A percentile compares a stretch with the other conserved stretches of the same genome.
These are phyloP conservation scores for Wiebesia pumilae DNA, from an alignment of 1,140 invertebrate genomes.

Conservation along the genomic window DNA sequence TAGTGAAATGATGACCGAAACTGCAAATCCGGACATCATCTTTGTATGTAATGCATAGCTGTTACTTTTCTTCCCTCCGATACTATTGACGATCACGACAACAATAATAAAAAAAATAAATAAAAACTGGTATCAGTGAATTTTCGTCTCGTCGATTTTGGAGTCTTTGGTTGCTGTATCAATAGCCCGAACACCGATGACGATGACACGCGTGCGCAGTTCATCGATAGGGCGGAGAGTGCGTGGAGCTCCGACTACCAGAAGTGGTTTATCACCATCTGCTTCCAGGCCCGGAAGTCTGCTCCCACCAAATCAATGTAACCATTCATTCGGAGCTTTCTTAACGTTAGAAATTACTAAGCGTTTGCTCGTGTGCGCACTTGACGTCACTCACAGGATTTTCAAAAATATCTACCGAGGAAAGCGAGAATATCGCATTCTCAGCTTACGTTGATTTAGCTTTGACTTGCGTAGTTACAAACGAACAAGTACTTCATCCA, in stretches of 20 bases:
- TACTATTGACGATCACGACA: background rate
- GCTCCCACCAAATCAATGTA: constrained; percentile 26
- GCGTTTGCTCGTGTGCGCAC: too few relatives aligned
- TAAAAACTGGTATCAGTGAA: background rate
- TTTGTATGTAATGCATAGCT: too few relatives aligned
- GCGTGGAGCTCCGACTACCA: background rate
- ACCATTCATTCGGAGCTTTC: background rate
- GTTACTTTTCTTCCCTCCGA: background rate
- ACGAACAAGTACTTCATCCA: too few relatives aligned
- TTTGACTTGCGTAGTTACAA: background rate
- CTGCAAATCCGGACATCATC: background rate
- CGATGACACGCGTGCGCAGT: background rate
- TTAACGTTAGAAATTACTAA: too few relatives aligned
- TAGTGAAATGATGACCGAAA: background rate
- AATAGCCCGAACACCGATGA: background rate
- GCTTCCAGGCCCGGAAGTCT: constrained; percentile 24
- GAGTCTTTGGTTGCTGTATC: background rate
- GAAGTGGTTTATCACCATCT: constrained; percentile 24
- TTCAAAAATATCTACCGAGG: too few relatives aligned
- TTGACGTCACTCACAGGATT: too few relatives aligned
- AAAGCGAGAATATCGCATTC: background rate
- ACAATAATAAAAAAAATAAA: background rate
- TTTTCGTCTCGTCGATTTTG: background rate
- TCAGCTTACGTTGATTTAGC: background rate
- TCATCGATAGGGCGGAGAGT: background rate